Percentiles rank a stretch among this genome's conserved stretches.
Evolutionary conservation across 2,888 invertebrate genomes (phyloP).

Genomic region (Athalia rosae): DNA sequence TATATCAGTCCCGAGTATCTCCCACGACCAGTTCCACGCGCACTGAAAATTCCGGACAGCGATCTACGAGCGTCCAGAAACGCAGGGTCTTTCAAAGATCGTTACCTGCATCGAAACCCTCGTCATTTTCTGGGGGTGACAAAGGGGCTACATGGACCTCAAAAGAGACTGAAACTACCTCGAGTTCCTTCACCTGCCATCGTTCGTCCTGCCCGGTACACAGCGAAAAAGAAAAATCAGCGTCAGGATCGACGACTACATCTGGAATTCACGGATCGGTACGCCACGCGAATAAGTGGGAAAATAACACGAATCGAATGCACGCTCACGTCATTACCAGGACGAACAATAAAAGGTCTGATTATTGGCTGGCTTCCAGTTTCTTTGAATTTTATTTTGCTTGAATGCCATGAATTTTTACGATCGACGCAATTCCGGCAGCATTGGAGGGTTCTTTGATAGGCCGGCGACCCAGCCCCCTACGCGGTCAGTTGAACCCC

Average conservation of each 20-base stretch:
- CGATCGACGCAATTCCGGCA: background rate
- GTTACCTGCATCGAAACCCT: background rate
- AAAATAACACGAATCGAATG: conserved; percentile 10
- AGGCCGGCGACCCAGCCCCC: conserved; percentile 7
- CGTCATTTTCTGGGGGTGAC: conserved; percentile 3
- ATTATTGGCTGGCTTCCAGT: background rate
- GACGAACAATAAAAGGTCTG: conserved; percentile 21
- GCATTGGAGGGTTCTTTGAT: conserved; percentile 18
- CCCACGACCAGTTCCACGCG: background rate
- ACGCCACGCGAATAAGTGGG: conserved; percentile 16
- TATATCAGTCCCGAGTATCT: conserved; percentile 5
- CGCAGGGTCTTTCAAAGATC: conserved; percentile 19
- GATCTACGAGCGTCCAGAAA: background rate
- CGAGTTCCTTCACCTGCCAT: conserved; percentile 10
- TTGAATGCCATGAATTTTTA: background rate
- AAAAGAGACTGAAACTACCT: background rate
- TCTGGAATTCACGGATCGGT: conserved; percentile 10
- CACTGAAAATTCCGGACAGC: background rate
- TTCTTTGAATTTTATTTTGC: background rate
- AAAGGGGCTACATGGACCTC: conserved; percentile 29
- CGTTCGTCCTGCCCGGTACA: conserved; percentile 4
- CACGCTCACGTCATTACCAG: conserved; percentile 16
- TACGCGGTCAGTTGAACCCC: conserved; percentile 2
- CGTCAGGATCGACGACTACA: background rate
- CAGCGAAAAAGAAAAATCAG: conserved; percentile 12